Evolutionary conservation across 1,140 invertebrate species (phyloP), one percentile per base, ranked within the genome.

Genomic region (Scaptomyza hsui): DNA sequence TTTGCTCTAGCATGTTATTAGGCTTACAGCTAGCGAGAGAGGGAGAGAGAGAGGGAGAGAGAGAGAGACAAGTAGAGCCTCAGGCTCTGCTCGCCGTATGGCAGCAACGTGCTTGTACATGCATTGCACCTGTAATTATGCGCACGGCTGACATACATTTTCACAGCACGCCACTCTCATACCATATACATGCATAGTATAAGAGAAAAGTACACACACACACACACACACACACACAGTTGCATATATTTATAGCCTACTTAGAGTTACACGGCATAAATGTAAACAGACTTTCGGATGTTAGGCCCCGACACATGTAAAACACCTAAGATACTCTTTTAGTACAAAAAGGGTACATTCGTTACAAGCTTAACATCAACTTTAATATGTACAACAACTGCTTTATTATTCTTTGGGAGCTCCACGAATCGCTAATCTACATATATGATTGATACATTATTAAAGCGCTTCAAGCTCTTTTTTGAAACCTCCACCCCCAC

Each of bases 91-190:
- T 52, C 35, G 26, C 51, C 55, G 70, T 45, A 21, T 57, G 44
- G 60, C 45, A 52, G 26, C 26, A 69, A n/a, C 77, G 78, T 81
- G 64, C 70, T 76, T 77, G 49, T 65, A 75, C 78, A 82, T 78
- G 78, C 57, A 68, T 74, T 82, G 74, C 78, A 77, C 76, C 74
- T 74, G 78, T 74, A 82, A 82, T 82, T 82, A 82, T 82, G 74
- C 78, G 78, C 78, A 82, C 78, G 78, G 77, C 78, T 78, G 78
- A 82, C 78, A 82, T 62, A 82, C 47, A 82, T 82, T 29, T 82
- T 45, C 42, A 48, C 21, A 61, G 39, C 57, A 60, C 48, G 39
- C 56, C 21, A 69, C 56, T 49, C 55, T 41, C 56, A 37, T 29
- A 16, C 35, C 18, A 24, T 12, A 19, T 19, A 48, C 18, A 49